phyloP scores from a whole-genome alignment of 2,888 invertebrate genomes.

The Oscheius sp. region DNA sequence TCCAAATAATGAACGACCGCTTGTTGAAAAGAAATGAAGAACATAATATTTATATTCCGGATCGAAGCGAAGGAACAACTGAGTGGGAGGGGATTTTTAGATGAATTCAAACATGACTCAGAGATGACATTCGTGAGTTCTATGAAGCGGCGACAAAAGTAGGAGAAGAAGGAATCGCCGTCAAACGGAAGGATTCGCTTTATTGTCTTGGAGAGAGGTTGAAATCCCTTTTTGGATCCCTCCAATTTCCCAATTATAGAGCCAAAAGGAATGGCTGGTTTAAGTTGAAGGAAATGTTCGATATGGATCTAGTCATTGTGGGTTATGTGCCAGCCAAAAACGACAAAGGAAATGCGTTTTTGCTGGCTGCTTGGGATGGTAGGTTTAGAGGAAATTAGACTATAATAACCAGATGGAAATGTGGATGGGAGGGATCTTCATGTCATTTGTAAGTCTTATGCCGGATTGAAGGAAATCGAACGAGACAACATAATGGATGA shows the following conservation, averaged over 20 bases:
- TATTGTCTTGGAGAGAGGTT: conserved; percentile 47
- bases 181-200: conserved; percentile 55
- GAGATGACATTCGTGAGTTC: conserved; percentile 57
- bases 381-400: not conserved
- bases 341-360: conserved; percentile 36
- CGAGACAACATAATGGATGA: conserved; percentile 30
- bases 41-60: conserved; percentile 46
- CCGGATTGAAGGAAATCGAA: conserved; percentile 33
- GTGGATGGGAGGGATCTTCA: conserved; percentile 3
- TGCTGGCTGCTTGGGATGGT: conserved; percentile 53
- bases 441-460: conserved; percentile 26
- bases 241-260: conserved; percentile 36
- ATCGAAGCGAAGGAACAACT: conserved; percentile 39
- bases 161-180: conserved; percentile 67
- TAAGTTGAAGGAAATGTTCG: conserved; percentile 67
- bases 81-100: conserved; percentile 33
- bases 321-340: conserved; percentile 39
- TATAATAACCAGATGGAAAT: not conserved
- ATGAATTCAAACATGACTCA: conserved; percentile 30
- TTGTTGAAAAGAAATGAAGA: conserved; percentile 43
- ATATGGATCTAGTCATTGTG: conserved; percentile 64
- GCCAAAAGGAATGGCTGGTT: conserved; percentile 56
- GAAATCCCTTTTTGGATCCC: not conserved
- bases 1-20: conserved; percentile 41
- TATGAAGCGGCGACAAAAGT: conserved; percentile 60